phyloP scores from a whole-genome alignment of 1,140 invertebrate genomes.

The Cyrtorhinus lividipennis region DNA sequence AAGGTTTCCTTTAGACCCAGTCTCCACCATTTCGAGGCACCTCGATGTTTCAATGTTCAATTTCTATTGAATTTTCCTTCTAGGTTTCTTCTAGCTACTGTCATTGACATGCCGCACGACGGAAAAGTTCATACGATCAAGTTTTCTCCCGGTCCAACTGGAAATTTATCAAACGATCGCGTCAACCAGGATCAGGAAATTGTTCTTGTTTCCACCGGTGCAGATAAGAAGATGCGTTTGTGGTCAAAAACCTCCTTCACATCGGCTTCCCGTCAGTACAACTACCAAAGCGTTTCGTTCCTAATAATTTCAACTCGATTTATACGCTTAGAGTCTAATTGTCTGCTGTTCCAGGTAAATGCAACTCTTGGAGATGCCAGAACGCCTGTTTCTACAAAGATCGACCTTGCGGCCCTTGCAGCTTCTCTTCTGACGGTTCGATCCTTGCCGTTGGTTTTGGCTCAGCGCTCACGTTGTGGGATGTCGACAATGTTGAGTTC shows the following conservation, averaged over 20 bases:
- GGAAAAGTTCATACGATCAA: slow-evolving; percentile 39
- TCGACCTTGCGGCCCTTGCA: slow-evolving; percentile 37
- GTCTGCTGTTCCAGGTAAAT: slow-evolving; percentile 34
- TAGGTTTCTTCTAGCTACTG: slow-evolving; percentile 59
- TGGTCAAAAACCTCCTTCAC: slow-evolving; percentile 45
- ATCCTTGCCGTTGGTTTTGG: slow-evolving; percentile 55
- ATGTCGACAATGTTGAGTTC: slow-evolving; percentile 23
- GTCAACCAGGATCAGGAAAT: slow-evolving; percentile 29
- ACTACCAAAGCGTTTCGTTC: no score
- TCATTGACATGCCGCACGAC: slow-evolving; percentile 55
- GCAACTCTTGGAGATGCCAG: slow-evolving; percentile 46
- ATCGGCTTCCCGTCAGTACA: slow-evolving; percentile 37
- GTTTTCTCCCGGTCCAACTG: slow-evolving; percentile 41
- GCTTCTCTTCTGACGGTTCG: slow-evolving; percentile 62
- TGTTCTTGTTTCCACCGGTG: slow-evolving; percentile 46
- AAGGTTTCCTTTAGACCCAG: no score
- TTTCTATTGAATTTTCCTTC: no score
- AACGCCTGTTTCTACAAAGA: slow-evolving; percentile 47
- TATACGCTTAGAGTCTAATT: no score
- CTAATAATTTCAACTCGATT: no score
- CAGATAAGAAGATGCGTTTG: slow-evolving; percentile 55
- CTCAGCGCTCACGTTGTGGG: slow-evolving; percentile 55
- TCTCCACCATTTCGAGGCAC: no score
- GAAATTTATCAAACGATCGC: slow-evolving; percentile 17
- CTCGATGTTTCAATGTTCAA: no score